Conservation (phyloP, 1,140 invertebrate species). For the Heliconius hewitsoni region DNA sequence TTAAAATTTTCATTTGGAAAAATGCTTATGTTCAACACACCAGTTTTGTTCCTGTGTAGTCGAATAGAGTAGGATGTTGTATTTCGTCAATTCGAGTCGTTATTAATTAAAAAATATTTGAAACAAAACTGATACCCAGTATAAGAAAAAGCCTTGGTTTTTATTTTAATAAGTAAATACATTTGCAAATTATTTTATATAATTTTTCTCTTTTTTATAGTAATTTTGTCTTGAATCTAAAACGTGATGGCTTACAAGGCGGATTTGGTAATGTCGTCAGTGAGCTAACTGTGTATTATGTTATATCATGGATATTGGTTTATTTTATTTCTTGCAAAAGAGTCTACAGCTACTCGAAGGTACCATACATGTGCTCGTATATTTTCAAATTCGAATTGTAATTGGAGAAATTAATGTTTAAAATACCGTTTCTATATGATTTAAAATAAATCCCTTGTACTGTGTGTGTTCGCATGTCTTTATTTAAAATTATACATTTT, state of each 20-base stretch:
- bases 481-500: no score
- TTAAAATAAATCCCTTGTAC: no score
- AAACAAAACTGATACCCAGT: no score
- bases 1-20: neutral
- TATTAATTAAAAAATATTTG: no score
- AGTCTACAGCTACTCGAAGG: conserved; percentile 75
- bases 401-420: no score
- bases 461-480: no score
- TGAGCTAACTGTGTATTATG: conserved; percentile 62
- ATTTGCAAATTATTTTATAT: no score
- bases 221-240: conserved; percentile 65
- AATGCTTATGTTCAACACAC: neutral
- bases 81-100: no score
- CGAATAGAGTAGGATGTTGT: neutral
- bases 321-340: conserved; percentile 67
- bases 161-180: no score
- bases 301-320: conserved; percentile 65
- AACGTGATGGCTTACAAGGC: conserved; percentile 58
- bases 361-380: conserved; percentile 30
- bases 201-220: conserved; percentile 38
- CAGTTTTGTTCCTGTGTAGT: neutral
- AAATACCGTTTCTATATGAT: no score
- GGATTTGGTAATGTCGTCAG: conserved; percentile 63
- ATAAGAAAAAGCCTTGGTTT: no score
- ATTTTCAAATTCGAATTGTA: neutral